Evolutionary conservation across 2,888 invertebrate genomes (phyloP).

Genomic region (Epicampocera succincta): DNA sequence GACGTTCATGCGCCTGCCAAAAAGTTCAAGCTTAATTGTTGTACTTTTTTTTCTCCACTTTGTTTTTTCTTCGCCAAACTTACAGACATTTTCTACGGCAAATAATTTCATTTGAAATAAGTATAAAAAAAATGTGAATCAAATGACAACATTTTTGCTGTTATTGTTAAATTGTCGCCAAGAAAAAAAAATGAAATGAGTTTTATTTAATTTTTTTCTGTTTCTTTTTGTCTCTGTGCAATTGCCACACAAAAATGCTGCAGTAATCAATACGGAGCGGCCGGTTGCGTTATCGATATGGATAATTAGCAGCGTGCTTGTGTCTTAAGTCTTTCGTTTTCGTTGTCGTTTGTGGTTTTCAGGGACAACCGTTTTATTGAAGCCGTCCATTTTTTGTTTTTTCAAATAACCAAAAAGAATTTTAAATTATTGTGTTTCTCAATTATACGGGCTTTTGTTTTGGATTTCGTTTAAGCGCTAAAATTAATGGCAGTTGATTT

Average conservation of each 20-base stretch:
- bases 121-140: background rate
- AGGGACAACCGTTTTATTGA: conserved; percentile 29
- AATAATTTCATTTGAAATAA: conserved; percentile 11
- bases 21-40: conserved; percentile 56
- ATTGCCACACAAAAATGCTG: conserved; percentile 21
- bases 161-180: conserved; percentile 36
- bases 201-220: background rate
- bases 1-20: conserved; percentile 44
- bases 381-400: conserved; percentile 9
- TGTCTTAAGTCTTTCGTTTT: conserved; percentile 59
- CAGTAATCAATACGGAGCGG: conserved; percentile 32
- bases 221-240: conserved; percentile 33
- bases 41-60: background rate
- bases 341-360: conserved; percentile 51
- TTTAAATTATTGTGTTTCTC: conserved; percentile 45
- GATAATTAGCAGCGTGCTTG: conserved; percentile 46
- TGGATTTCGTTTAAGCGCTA: background rate
- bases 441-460: conserved; percentile 15
- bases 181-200: conserved; percentile 15
- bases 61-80: conserved; percentile 5
- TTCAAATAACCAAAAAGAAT: conserved; percentile 38
- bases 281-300: conserved; percentile 26
- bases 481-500: background rate
- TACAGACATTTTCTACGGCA: conserved; percentile 9
- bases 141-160: conserved; percentile 20